Conservation (phyloP, 2,888 invertebrate genomes). For the Hartigia nigra region DNA sequence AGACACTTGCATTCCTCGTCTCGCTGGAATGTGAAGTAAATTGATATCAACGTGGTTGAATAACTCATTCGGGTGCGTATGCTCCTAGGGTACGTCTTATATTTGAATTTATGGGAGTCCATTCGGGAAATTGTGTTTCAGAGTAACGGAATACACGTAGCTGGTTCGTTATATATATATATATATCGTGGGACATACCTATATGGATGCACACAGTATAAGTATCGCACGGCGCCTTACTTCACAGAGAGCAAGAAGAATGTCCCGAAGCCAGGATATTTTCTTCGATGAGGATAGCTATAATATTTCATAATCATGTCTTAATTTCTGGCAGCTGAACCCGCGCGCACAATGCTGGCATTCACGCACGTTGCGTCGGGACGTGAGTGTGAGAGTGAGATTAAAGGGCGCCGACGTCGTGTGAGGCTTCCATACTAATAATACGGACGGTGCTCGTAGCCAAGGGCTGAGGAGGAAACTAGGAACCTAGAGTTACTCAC, state of each 20-base stretch:
- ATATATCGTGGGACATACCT: not conserved
- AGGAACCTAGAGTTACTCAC: conserved; percentile 9
- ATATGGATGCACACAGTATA: not conserved
- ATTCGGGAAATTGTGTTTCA: not conserved
- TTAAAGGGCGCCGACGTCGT: conserved; percentile 61
- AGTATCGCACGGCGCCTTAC: not conserved
- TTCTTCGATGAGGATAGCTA: conserved; percentile 1
- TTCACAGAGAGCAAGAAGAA: not conserved
- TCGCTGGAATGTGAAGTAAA: not conserved
- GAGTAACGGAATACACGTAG: not conserved
- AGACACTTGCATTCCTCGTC: not conserved
- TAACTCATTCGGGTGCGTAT: not conserved
- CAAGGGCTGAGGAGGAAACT: conserved; percentile 15
- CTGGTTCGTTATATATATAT: not conserved
- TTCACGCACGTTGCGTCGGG: conserved; percentile 44
- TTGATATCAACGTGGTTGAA: not conserved
- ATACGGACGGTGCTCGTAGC: conserved; percentile 30
- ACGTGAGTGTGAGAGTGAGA: conserved; percentile 47
- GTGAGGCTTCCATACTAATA: conserved; percentile 57
- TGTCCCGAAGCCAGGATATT: conserved; percentile 6
- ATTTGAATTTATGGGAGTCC: not conserved
- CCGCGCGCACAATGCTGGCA: conserved; percentile 50
- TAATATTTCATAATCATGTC: conserved; percentile 47
- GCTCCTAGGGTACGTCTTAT: not conserved
- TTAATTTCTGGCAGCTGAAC: conserved; percentile 52